Percentiles rank a stretch among this genome's conserved stretches.
Conservation (phyloP, 1,140 invertebrate genomes). For the Euwallacea similis region DNA sequence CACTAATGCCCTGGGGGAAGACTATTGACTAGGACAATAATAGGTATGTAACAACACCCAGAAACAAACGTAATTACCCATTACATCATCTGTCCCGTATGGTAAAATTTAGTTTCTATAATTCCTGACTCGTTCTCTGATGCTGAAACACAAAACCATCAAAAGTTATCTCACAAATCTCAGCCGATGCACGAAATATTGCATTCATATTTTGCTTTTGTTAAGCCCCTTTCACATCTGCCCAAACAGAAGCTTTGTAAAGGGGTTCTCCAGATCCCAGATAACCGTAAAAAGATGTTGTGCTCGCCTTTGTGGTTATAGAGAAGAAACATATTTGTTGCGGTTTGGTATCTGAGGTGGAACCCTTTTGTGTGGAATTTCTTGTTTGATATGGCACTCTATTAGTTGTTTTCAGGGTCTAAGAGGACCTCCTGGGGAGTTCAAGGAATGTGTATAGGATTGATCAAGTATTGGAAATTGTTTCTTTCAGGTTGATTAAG, state of each 20-base stretch:
- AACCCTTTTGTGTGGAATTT: not conserved
- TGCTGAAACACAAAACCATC: conserved; percentile 23
- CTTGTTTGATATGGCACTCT: conserved; percentile 7
- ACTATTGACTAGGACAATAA: too few species aligned
- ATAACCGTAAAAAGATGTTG: conserved; percentile 40
- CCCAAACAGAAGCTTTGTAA: conserved; percentile 20
- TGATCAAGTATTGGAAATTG: too few species aligned
- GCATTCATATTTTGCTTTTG: conserved; percentile 33
- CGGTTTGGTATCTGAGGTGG: conserved; percentile 2
- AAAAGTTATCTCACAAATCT: conserved; percentile 25
- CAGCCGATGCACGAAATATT: conserved; percentile 28
- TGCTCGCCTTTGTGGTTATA: not conserved
- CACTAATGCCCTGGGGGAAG: too few species aligned
- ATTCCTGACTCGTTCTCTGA: too few species aligned
- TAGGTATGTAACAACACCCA: too few species aligned
- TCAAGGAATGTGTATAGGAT: too few species aligned
- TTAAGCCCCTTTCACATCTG: conserved; percentile 29
- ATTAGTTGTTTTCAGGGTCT: not conserved
- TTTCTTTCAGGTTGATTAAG: too few species aligned
- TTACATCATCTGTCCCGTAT: too few species aligned
- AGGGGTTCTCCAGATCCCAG: conserved; percentile 40
- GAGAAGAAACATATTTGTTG: conserved; percentile 8
- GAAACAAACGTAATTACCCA: too few species aligned
- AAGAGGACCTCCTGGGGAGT: not conserved
- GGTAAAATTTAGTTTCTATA: too few species aligned